Evolutionary conservation across 2,888 invertebrate genomes (phyloP).

Genomic region (Tachina fera): DNA sequence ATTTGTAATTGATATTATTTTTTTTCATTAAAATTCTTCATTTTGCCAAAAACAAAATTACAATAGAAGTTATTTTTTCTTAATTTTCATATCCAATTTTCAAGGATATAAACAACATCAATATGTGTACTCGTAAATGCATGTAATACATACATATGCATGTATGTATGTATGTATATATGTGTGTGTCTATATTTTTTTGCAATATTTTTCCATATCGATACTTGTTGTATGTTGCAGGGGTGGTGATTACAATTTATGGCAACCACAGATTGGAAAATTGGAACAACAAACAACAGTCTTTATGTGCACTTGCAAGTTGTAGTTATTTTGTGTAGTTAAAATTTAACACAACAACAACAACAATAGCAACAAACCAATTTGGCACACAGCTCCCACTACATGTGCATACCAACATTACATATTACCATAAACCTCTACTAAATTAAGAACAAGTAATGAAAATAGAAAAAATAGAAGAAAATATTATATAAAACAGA

Average conservation of each 20-base stretch:
- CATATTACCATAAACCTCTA: background rate
- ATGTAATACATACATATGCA: no score
- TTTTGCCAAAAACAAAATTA: conserved; percentile 9
- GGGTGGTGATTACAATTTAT: conserved; percentile 63
- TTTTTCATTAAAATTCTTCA: conserved; percentile 7
- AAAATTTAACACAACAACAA: conserved; percentile 15
- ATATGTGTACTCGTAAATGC: background rate
- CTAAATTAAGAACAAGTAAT: background rate
- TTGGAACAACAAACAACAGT: conserved; percentile 55
- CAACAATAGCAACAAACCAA: background rate
- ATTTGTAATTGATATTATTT: background rate
- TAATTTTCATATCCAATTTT: conserved; percentile 45
- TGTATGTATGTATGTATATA: no score
- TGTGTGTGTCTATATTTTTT: background rate
- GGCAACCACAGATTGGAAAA: conserved; percentile 67
- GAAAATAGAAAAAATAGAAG: background rate
- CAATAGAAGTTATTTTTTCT: background rate
- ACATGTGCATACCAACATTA: background rate
- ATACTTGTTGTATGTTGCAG: conserved; percentile 34
- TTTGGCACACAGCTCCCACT: background rate
- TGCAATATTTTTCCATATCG: background rate
- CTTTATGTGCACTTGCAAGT: conserved; percentile 34
- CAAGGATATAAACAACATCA: conserved; percentile 47
- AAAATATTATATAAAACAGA: background rate
- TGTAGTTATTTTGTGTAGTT: conserved; percentile 31